phyloP scores from a whole-genome alignment of 2,113 vertebrate genomes.

The Oplegnathus fasciatus region DNA sequence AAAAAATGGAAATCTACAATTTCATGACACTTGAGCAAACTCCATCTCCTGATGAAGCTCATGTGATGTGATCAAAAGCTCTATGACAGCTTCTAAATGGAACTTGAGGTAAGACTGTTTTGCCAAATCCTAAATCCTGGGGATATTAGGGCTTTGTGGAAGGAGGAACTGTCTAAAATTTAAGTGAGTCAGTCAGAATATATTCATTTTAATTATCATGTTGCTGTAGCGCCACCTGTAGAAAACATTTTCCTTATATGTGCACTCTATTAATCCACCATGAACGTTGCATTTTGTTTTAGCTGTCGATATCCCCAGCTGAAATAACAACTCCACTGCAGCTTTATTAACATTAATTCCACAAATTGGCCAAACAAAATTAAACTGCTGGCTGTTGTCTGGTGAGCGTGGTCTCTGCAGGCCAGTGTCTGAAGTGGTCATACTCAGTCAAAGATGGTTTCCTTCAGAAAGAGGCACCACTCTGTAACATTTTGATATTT shows the following conservation, averaged over 20 bases:
- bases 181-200: neutral
- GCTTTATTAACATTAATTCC: neutral
- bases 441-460: too few species aligned
- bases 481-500: neutral
- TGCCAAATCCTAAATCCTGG: neutral
- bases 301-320: slow-evolving; percentile 20
- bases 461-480: too few species aligned
- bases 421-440: neutral
- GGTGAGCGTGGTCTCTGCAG: neutral
- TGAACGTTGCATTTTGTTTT: slow-evolving; percentile 6
- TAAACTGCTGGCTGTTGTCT: slow-evolving; percentile 6
- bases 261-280: neutral
- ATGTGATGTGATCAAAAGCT: slow-evolving; percentile 3
- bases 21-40: neutral
- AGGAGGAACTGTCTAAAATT: too few species aligned
- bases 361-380: slow-evolving; percentile 7
- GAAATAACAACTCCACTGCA: slow-evolving; percentile 25
- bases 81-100: neutral
- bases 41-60: too few species aligned
- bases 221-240: neutral
- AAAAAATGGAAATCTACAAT: neutral
- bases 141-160: neutral
- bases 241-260: neutral
- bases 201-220: neutral
- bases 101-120: neutral